A percentile compares a stretch with the other conserved stretches of the same genome.
phyloP scores from a whole-genome alignment of 1,140 invertebrate genomes.

The Leptinotarsa lineolata region DNA sequence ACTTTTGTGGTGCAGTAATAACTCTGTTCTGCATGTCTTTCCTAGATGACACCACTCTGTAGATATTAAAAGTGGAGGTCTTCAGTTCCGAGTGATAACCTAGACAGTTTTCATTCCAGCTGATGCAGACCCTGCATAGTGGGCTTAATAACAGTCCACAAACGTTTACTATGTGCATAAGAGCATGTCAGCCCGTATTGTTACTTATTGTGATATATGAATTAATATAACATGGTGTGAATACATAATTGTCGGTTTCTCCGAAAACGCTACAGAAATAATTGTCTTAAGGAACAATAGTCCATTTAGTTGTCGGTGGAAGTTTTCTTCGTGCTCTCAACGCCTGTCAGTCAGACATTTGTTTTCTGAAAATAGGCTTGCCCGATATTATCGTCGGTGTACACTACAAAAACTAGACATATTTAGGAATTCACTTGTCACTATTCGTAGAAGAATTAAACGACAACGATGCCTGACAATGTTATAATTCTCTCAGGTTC shows the following conservation, averaged over 20 bases:
- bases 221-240: not conserved
- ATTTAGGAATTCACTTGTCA: not conserved
- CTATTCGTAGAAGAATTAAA: not conserved
- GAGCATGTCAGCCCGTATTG: constrained; percentile 1
- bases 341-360: not conserved
- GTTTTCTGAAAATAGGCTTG: constrained; percentile 3
- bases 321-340: not conserved
- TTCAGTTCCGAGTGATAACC: not conserved
- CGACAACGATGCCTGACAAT: too few relatives aligned
- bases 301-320: not conserved
- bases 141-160: constrained; percentile 5
- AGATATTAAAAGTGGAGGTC: too few relatives aligned
- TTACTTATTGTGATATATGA: constrained; percentile 3
- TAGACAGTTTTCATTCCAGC: not conserved
- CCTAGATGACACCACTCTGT: too few relatives aligned
- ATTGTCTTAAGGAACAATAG: not conserved
- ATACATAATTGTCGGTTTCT: not conserved
- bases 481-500: too few relatives aligned
- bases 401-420: not conserved
- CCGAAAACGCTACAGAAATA: not conserved
- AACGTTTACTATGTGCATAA: not conserved
- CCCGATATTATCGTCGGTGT: not conserved
- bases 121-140: not conserved
- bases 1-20: too few relatives aligned
- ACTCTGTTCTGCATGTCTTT: too few relatives aligned